Base-by-base conservation (phyloP, 1,140 invertebrate genomes). In the Lerema accius region DNA sequence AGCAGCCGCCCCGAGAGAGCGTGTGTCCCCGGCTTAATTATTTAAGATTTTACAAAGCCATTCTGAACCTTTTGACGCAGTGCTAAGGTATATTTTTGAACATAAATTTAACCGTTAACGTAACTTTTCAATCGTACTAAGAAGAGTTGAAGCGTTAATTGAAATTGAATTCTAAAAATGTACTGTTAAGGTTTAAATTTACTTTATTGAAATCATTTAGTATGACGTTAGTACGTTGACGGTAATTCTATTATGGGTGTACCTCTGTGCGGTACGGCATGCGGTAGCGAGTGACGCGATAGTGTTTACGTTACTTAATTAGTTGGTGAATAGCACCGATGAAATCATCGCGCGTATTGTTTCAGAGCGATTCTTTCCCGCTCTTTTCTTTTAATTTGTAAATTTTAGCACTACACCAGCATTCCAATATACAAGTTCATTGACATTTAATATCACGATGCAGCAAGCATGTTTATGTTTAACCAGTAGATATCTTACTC, bases 1-100 rank as follows among this genome's bases (percentile, higher is more conserved):
- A 90, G 74, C 85, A 86, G 76, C 80, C 87, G 84, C 84, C 86
- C 86, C 84, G 83, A 87, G 86, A 90, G 86, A 89, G 78, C 85
- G 80, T 83, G 76, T 90, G 78, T 83, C 85, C 76, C 78, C 63
- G 73, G 73, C 70, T 79, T 87, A 90, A 90, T 90, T 90, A 89
- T 86, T 69, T 76, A 49, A 46, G 59, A 4, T 56, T 37, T 28
- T 17, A 16, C 40, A 48, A 71, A 39, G 3, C 28, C 4, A 81
- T 50, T 75, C 62, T 73, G 2, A 63, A 75, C 72, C 63, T 64
- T 79, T 76, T 66, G 0, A 10, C 4, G 4, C 16, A 11, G 4
- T 0, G 0, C 32, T 79, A 82, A 67, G 67, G 73, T 69, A 65
- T 35, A 79, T 48, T 69, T 65, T 81, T 45, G 49, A 58, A 50